These are phyloP conservation scores for Lithodes maja DNA, from an alignment of 2,888 invertebrate species.

Conservation along the genomic window DNA sequence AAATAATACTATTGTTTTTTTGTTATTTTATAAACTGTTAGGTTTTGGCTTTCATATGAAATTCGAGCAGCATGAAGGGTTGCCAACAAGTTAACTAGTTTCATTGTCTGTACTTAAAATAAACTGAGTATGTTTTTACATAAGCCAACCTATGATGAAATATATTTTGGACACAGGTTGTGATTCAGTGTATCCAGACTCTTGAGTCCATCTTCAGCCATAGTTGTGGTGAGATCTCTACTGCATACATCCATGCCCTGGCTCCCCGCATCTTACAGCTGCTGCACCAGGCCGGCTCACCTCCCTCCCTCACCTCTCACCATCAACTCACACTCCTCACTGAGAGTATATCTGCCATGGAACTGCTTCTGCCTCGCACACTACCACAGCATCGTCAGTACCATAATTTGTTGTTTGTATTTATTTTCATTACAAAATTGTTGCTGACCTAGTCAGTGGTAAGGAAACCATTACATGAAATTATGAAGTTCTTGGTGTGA, in stretches of 20 bases:
- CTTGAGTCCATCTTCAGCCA: slow-evolving; percentile 85
- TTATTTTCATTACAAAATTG: background rate
- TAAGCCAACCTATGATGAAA: too few species aligned
- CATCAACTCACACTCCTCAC: slow-evolving; percentile 79
- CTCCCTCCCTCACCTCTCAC: slow-evolving; percentile 81
- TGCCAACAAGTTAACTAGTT: too few species aligned
- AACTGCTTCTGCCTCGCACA: slow-evolving; percentile 77
- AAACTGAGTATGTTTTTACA: too few species aligned
- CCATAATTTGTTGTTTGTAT: too few species aligned
- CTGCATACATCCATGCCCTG: slow-evolving; percentile 87
- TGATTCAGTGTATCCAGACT: slow-evolving; percentile 86
- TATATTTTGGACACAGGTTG: slow-evolving; percentile 80
- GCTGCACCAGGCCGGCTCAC: slow-evolving; percentile 81
- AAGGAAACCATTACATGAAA: too few species aligned
- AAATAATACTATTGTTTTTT: too few species aligned
- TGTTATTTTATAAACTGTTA: too few species aligned
- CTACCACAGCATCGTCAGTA: slow-evolving; percentile 66
- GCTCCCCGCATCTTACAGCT: slow-evolving; percentile 87
- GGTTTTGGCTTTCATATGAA: too few species aligned
- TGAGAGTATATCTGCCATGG: slow-evolving; percentile 84
- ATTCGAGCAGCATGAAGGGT: too few species aligned
- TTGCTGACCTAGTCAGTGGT: background rate
- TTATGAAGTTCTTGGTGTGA: too few species aligned
- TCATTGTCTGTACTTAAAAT: too few species aligned
- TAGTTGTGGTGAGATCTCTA: slow-evolving; percentile 82